phyloP scores from a whole-genome alignment of 2,888 invertebrate species.

The Habrosyne pyritoides region DNA sequence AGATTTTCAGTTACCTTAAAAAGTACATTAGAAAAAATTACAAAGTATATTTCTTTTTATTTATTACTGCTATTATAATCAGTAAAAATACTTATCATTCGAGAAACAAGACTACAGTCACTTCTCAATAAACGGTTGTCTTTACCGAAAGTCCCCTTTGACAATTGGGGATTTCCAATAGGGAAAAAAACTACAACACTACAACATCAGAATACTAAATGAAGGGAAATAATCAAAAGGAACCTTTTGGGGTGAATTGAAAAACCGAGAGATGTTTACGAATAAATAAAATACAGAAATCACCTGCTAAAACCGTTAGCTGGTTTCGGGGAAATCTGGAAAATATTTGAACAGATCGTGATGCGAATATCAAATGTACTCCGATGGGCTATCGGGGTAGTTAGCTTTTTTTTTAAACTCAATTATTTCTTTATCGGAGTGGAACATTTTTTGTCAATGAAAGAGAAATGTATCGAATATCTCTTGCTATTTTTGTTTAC shows the following conservation, averaged over 20 bases:
- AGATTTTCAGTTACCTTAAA: no score
- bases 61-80: background rate
- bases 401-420: background rate
- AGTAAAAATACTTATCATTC: no score
- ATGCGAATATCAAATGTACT: slow-evolving; percentile 17
- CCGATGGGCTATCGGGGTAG: background rate
- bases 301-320: slow-evolving; percentile 38
- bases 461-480: no score
- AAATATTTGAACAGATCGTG: slow-evolving; percentile 35
- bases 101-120: background rate
- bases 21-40: no score
- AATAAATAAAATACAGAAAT: slow-evolving; percentile 45
- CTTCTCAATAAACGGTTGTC: background rate
- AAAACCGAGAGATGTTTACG: slow-evolving; percentile 43
- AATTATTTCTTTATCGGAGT: background rate
- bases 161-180: slow-evolving; percentile 1
- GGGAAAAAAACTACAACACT: slow-evolving; percentile 30
- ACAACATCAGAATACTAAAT: slow-evolving; percentile 47
- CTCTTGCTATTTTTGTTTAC: no score
- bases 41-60: no score
- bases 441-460: no score
- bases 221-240: slow-evolving; percentile 46
- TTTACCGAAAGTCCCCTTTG: background rate
- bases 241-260: slow-evolving; percentile 41
- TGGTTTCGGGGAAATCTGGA: slow-evolving; percentile 27